A percentile compares a stretch with the other conserved stretches of the same genome.
phyloP scores from a whole-genome alignment of 2,113 vertebrate species.

The Centropus unirufus region DNA sequence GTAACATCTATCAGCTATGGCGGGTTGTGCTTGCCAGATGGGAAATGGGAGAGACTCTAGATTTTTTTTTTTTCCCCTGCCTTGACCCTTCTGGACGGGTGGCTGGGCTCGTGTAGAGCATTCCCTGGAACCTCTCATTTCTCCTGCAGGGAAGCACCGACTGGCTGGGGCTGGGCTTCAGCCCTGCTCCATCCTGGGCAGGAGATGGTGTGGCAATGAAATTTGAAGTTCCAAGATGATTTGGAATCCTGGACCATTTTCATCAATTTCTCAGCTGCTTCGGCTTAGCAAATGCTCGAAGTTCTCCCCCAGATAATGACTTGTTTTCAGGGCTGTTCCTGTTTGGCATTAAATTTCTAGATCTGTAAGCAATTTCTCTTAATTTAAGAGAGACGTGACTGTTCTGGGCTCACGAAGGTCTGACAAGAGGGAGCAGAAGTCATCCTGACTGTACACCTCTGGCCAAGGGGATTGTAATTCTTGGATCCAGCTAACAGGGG shows the following conservation, averaged over 20 bases:
- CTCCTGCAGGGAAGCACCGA: not conserved
- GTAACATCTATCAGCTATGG: accelerated
- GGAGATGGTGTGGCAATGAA: not conserved
- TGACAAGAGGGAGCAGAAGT: constrained; percentile 64
- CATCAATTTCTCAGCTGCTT: constrained; percentile 26
- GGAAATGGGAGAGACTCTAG: not conserved
- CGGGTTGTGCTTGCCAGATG: not conserved
- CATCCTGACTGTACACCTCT: constrained; percentile 60
- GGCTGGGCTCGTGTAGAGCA: not conserved
- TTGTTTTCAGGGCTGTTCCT: constrained; percentile 36
- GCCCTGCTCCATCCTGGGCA: not conserved
- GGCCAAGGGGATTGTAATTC: constrained; percentile 70
- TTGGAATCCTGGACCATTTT: constrained; percentile 25
- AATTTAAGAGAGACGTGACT: constrained; percentile 53
- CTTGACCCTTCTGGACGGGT: not conserved
- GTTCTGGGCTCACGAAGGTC: constrained; percentile 55
- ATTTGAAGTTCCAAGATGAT: constrained; percentile 38
- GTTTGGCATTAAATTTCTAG: constrained; percentile 45
- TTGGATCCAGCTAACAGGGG: constrained; percentile 57
- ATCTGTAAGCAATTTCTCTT: constrained; percentile 59
- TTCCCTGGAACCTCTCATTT: not conserved
- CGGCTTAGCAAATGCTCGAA: constrained; percentile 25
- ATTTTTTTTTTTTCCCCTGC: accelerated
- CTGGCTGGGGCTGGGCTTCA: not conserved
- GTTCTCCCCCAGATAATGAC: constrained; percentile 14